A percentile compares a stretch with the other conserved stretches of the same genome.
phyloP scores from a whole-genome alignment of 2,797 vertebrate species.

The Acestrorhynchus altus region DNA sequence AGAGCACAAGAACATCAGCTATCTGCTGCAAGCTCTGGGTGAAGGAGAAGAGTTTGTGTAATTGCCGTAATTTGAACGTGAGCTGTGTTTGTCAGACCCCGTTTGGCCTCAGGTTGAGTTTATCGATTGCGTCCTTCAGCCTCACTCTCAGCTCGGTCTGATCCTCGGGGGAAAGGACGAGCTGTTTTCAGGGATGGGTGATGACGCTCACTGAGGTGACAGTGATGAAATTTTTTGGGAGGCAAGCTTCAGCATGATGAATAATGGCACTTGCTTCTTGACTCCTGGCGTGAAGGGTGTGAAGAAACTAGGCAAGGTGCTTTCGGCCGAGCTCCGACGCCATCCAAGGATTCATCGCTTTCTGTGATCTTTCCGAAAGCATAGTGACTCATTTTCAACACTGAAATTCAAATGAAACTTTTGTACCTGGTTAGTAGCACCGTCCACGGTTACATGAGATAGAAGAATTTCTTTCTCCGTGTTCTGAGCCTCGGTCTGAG shows the following conservation, averaged over 20 bases:
- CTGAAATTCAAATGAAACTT: not conserved
- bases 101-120: not conserved
- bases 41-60: not conserved
- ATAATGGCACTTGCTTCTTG: slow-evolving; percentile 34
- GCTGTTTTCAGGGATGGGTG: not conserved
- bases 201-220: not conserved
- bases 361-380: not conserved
- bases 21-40: not conserved
- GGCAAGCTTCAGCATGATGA: slow-evolving; percentile 4
- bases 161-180: not conserved
- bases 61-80: not conserved
- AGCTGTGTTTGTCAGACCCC: not conserved
- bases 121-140: not conserved
- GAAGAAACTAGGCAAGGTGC: not conserved
- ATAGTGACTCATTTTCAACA: not conserved
- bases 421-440: too few relatives aligned
- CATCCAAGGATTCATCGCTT: not conserved
- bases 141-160: not conserved
- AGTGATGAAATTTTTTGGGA: not conserved
- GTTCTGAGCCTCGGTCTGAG: too few relatives aligned
- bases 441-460: too few relatives aligned
- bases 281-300: slow-evolving; percentile 7
- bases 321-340: not conserved
- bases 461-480: too few relatives aligned
- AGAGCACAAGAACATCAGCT: too few relatives aligned